Conservation (phyloP, 2,888 invertebrate genomes). For the Brenthis hecate region DNA sequence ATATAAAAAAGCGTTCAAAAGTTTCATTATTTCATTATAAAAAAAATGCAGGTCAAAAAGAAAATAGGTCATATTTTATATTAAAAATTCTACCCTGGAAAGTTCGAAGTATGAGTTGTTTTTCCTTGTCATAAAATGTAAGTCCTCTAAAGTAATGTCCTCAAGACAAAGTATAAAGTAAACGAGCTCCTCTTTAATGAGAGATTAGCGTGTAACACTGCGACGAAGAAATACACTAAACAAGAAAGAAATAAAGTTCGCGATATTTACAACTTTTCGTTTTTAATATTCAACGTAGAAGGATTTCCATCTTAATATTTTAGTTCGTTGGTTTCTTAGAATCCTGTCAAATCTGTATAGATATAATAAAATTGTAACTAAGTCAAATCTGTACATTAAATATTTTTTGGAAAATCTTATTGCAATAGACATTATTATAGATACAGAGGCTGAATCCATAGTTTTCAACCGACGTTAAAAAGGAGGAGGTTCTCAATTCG, state of each 20-base stretch:
- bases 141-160: conserved; percentile 12
- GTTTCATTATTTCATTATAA: not conserved
- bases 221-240: conserved; percentile 10
- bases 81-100: conserved; percentile 11
- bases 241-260: conserved; percentile 3
- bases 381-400: too few relatives aligned
- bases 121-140: conserved; percentile 19
- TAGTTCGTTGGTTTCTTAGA: too few relatives aligned
- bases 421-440: too few relatives aligned
- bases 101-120: conserved; percentile 8
- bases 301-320: too few relatives aligned
- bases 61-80: conserved; percentile 12
- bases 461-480: too few relatives aligned
- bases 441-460: too few relatives aligned
- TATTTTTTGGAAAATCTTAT: too few relatives aligned
- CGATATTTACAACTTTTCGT: not conserved
- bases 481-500: too few relatives aligned
- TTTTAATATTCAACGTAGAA: too few relatives aligned
- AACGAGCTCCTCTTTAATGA: conserved; percentile 19
- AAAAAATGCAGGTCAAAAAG: conserved; percentile 2
- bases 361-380: too few relatives aligned
- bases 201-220: conserved; percentile 23
- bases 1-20: not conserved
- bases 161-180: conserved; percentile 19
- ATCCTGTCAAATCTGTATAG: too few relatives aligned